Percentiles rank a stretch among this genome's conserved stretches.
Evolutionary conservation across 2,888 invertebrate species (phyloP).

Genomic region (Seladonia tumulorum): DNA sequence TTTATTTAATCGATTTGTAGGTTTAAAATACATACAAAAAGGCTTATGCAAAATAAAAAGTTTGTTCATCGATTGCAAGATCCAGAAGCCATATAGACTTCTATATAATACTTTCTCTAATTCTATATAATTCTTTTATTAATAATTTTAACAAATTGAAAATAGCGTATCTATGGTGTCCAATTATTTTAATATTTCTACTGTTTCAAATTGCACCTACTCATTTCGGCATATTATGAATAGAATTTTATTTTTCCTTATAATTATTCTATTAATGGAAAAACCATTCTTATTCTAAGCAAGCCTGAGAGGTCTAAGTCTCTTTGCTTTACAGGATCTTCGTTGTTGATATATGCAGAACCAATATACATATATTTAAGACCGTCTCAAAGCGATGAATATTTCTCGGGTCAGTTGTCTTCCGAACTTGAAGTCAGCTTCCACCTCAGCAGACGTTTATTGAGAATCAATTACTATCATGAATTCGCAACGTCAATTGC

Average conservation of each 20-base stretch:
- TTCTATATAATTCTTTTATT: no score
- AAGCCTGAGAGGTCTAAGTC: background rate
- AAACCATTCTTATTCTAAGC: background rate
- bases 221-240: no score
- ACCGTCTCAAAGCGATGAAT: slow-evolving; percentile 36
- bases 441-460: slow-evolving; percentile 27
- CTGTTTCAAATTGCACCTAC: no score
- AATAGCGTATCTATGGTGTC: no score
- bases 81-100: no score
- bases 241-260: background rate
- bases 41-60: no score
- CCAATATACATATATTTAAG: slow-evolving; percentile 36
- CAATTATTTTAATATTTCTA: no score
- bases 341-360: slow-evolving; percentile 22
- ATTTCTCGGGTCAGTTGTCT: slow-evolving; percentile 46
- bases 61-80: no score
- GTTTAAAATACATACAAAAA: no score
- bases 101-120: no score
- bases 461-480: slow-evolving; percentile 38
- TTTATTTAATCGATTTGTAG: background rate
- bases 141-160: no score
- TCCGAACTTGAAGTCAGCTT: slow-evolving; percentile 11
- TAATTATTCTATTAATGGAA: background rate
- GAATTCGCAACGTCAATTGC: slow-evolving; percentile 37
- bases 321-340: background rate